Evolutionary conservation across 1,140 invertebrate species (phyloP), one percentile per base, ranked within the genome.

Genomic region (Hetaerina americana): DNA sequence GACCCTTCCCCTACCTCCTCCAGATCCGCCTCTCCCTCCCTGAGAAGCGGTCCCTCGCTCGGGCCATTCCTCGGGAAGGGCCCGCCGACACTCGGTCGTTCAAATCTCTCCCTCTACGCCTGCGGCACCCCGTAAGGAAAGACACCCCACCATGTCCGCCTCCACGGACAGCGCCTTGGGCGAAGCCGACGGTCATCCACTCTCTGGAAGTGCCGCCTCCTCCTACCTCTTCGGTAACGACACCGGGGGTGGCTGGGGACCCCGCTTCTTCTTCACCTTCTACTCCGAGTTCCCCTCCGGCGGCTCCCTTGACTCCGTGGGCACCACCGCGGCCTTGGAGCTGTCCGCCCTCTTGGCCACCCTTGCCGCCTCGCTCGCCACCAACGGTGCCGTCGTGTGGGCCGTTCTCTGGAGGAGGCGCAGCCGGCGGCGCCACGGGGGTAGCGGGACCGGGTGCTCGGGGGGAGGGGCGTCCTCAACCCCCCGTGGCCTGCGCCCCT

Each of bases 401-500:
- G 40, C 40, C 15, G 40, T 57, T 12, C 40, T 57, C 2, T 57
- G 40, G 40, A 57, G 40, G 40, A 57, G 40, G 40, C 40, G 40
- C 1, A 12, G 40, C 3, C 15, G 40, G 40, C 40, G 40, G 40
- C 15, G 40, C 15, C 15, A 57, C 10, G 40, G 40, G 1, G 40
- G 40, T 12, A 57, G 40, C 40, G 10, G 15, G 40, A 57, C 22
- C 15, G 40, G 40, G 10, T 57, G 15, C 40, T 57, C 81, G 27
- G 78, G 78, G 49, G 81, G 84, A 68, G 80, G 79, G 1, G 77
- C 74, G 18, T 82, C 81, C 66, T 78, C 83, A 15, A 74, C 84
- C n/a, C 76, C 82, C 24, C 84, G 88, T 78, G 85, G 85, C 73
- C 85, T 88, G 74, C 89, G 91, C 87, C 81, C 88, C 73, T 91